Evolutionary conservation across 2,888 invertebrate species (phyloP).

Genomic region (Andrena fulva): DNA sequence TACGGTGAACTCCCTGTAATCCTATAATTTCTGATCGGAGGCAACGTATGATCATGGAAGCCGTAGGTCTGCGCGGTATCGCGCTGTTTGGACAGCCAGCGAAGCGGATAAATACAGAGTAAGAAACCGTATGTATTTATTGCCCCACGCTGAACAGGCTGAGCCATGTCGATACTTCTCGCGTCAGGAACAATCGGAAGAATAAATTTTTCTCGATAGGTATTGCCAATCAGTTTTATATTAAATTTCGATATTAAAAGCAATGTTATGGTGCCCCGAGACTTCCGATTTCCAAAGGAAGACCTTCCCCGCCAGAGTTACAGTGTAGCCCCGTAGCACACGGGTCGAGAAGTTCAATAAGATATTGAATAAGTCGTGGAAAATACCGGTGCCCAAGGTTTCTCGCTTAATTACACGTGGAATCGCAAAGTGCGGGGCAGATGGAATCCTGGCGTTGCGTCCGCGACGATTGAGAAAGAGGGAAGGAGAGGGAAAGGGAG

Average conservation of each 20-base stretch:
- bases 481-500: background rate
- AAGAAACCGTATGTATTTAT: constrained; percentile 20
- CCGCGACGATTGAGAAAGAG: background rate
- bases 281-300: no score
- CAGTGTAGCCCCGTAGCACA: background rate
- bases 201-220: no score
- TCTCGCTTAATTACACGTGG: constrained; percentile 32
- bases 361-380: background rate
- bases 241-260: no score
- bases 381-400: background rate
- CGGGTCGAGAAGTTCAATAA: constrained; percentile 14
- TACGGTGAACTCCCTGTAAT: constrained; percentile 7
- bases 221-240: no score
- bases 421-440: constrained; percentile 1
- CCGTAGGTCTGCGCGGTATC: background rate
- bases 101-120: constrained; percentile 15
- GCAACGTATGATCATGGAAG: background rate
- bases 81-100: background rate
- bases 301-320: background rate
- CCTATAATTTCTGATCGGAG: constrained; percentile 5
- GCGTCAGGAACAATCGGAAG: no score
- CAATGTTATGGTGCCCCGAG: no score
- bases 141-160: constrained; percentile 8
- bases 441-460: constrained; percentile 40
- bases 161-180: background rate